Base-by-base conservation (phyloP, 2,113 vertebrate species). In the Proteles cristata region DNA sequence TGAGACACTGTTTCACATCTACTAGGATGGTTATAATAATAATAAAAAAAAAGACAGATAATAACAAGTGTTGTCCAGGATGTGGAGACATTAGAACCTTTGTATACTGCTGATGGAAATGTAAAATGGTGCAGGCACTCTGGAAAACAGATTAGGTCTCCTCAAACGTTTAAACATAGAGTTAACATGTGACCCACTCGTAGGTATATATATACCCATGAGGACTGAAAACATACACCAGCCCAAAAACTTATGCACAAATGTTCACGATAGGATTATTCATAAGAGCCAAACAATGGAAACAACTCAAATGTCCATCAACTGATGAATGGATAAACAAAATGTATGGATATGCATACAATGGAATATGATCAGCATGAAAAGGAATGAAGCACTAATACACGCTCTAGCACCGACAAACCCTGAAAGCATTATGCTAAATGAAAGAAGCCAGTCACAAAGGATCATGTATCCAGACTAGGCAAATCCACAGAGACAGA, bases 301-400 rank as follows among this genome's bases (percentile, higher is more conserved):
- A 96, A 79, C 23, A 79, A 71, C 28, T 53, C n/a, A 77, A 66
- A 58, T 39, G 68, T 33, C 39, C 31, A 73, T 69, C 39, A 85
- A 65, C 71, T 63, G 53, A 82, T 53, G 45, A 97, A 63, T 35
- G 28, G 53, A 50, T 93, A 69, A 94, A 85, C 68, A 74, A 69
- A 81, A 86, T 77, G n/a, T 82, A 39, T 35, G 1, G 63, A 33
- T 85, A 85, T 55, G n/a, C 31, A 92, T 19, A 74, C 55, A 74
- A 11, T 61, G 53, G 55, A 76, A 35, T 53, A 63, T 92, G 81
- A 80, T 80, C 53, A 33, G 15, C 53, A 82, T 58, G 82, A 88
- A 82, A 91, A 83, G 65, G 55, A 80, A 91, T 66, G 43, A 77
- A 82, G 15, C 92, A 43, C 48, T 87, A 39, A 82, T 79, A 14